These are phyloP conservation scores for Horisme vitalbata DNA, from an alignment of 2,888 invertebrate species.

Conservation along the genomic window DNA sequence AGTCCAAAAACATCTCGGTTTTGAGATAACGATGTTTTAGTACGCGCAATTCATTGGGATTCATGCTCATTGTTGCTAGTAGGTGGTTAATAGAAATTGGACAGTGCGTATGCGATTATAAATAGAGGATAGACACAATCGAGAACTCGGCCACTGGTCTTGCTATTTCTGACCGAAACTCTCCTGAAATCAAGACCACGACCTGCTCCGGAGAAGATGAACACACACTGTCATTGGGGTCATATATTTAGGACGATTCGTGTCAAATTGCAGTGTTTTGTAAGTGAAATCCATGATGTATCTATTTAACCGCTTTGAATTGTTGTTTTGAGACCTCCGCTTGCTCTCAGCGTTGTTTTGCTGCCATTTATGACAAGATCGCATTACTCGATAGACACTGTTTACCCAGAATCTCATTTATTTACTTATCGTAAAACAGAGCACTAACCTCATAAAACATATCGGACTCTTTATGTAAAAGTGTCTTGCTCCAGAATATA, in stretches of 20 bases:
- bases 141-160: constrained; percentile 67
- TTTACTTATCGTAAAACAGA: constrained; percentile 1
- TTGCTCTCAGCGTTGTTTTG: neutral
- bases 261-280: constrained; percentile 44
- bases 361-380: neutral
- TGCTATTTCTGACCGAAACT: constrained; percentile 69
- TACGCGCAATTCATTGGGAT: constrained; percentile 43
- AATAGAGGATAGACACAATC: constrained; percentile 66
- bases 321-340: neutral
- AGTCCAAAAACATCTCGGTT: constrained; percentile 51
- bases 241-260: constrained; percentile 53
- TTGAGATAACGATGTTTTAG: constrained; percentile 43
- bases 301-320: neutral
- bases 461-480: constrained; percentile 9
- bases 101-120: constrained; percentile 62
- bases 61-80: constrained; percentile 51
- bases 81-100: constrained; percentile 43
- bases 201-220: constrained; percentile 49
- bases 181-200: constrained; percentile 65
- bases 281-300: constrained; percentile 24
- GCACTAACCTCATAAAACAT: constrained; percentile 4
- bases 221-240: constrained; percentile 54
- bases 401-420: neutral
- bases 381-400: neutral
- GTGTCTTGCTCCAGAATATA: constrained; percentile 29